phyloP scores from a whole-genome alignment of 2,797 vertebrate species.

The Astyanax mexicanus region DNA sequence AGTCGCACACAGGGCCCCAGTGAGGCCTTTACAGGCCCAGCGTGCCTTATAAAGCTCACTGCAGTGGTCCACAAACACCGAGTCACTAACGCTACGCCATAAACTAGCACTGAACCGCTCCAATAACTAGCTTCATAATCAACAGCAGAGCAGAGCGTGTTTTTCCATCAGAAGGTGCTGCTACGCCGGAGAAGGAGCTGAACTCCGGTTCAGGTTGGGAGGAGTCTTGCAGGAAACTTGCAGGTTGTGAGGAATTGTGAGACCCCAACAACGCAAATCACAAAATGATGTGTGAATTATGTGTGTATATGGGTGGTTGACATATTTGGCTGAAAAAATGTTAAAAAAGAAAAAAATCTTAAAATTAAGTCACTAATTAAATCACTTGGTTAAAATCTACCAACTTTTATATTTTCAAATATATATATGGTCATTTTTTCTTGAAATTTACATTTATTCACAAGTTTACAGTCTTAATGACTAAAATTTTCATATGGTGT shows the following conservation, averaged over 20 bases:
- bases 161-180: constrained; percentile 66
- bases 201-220: constrained; percentile 12
- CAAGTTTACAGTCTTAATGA: too few species aligned
- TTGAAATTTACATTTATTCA: too few species aligned
- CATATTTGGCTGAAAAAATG: too few species aligned
- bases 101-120: constrained; percentile 69
- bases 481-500: too few species aligned
- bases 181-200: constrained; percentile 59
- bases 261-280: background rate
- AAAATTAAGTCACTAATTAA: too few species aligned
- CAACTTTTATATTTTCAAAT: too few species aligned
- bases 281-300: background rate
- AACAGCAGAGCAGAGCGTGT: constrained; percentile 66
- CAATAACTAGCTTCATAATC: constrained; percentile 46
- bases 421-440: too few species aligned
- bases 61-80: constrained; percentile 70
- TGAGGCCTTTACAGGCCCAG: constrained; percentile 71
- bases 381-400: too few species aligned
- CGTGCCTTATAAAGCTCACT: constrained; percentile 64
- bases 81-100: constrained; percentile 68
- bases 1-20: constrained; percentile 73
- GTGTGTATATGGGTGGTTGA: too few species aligned
- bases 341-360: too few species aligned
- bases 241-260: background rate
- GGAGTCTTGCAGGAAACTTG: constrained; percentile 16